Evolutionary conservation across 2,888 invertebrate genomes (phyloP).

Genomic region (Synanthedon vespiformis): DNA sequence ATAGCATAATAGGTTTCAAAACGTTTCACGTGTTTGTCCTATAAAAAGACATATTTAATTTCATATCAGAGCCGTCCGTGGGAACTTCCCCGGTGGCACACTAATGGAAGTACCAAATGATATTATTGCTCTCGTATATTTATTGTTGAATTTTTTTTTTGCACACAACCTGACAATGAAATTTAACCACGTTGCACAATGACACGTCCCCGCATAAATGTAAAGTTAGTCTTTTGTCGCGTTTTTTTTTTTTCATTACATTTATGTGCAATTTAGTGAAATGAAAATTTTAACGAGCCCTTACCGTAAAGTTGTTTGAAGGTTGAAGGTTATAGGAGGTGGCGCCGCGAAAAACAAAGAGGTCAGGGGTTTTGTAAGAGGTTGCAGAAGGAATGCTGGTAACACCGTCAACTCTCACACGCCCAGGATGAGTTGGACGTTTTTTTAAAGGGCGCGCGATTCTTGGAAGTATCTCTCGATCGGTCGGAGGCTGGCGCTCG

Average conservation of each 20-base stretch:
- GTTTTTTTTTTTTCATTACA: conserved; percentile 27
- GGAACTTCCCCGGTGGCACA: conserved; percentile 51
- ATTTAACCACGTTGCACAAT: conserved; percentile 32
- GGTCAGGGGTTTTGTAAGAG: conserved; percentile 6
- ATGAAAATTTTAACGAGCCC: too few relatives aligned
- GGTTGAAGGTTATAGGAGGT: neutral
- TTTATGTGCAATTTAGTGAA: neutral
- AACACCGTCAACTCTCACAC: conserved; percentile 47
- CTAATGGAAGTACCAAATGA: conserved; percentile 53
- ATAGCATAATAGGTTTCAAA: too few relatives aligned
- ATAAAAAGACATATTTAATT: conserved; percentile 17
- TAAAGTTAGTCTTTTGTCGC: conserved; percentile 26
- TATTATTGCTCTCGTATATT: conserved; percentile 54
- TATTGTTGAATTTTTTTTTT: conserved; percentile 47
- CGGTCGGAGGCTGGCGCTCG: conserved; percentile 64
- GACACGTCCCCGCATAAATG: conserved; percentile 10
- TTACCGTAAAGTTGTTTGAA: too few relatives aligned
- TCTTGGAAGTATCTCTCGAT: conserved; percentile 56
- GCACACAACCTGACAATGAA: conserved; percentile 20
- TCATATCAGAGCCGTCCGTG: conserved; percentile 45
- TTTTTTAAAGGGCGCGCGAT: conserved; percentile 62
- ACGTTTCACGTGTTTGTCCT: neutral
- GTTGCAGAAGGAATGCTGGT: conserved; percentile 43
- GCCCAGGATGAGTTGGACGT: conserved; percentile 62
- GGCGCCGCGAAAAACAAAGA: conserved; percentile 8